Evolutionary conservation across 1,140 invertebrate species (phyloP).

Genomic region (Leptinotarsa undecemlineata): DNA sequence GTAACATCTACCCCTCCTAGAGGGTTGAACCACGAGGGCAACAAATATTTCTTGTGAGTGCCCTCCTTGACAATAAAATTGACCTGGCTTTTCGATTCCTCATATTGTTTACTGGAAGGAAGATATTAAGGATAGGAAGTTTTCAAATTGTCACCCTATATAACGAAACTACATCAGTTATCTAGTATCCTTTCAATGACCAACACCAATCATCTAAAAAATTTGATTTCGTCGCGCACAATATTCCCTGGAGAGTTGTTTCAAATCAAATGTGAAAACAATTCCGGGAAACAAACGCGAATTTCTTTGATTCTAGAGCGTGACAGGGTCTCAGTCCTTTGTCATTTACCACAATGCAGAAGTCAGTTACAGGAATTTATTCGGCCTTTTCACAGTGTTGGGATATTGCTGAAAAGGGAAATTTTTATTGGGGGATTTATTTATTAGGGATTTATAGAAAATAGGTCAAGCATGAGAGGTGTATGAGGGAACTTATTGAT

Average conservation of each 20-base stretch:
- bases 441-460: too few relatives aligned
- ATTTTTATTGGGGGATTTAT: background rate
- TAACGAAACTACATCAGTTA: background rate
- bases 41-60: too few relatives aligned
- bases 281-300: background rate
- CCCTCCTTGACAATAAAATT: too few relatives aligned
- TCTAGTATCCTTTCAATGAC: background rate
- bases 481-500: too few relatives aligned
- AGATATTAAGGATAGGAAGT: too few relatives aligned
- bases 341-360: background rate
- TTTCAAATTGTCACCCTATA: too few relatives aligned
- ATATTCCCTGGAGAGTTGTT: background rate
- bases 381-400: background rate
- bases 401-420: background rate
- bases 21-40: too few relatives aligned
- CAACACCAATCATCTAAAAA: background rate
- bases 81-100: too few relatives aligned
- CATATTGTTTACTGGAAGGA: too few relatives aligned
- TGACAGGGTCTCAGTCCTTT: background rate
- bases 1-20: too few relatives aligned
- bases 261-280: background rate
- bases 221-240: background rate
- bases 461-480: too few relatives aligned
- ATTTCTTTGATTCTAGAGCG: background rate
- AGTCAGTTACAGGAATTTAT: slow-evolving; percentile 6